A percentile compares a stretch with the other conserved stretches of the same genome.
These are phyloP conservation scores for Heterodera carotae DNA, from an alignment of 1,140 invertebrate species.

Conservation along the genomic window DNA sequence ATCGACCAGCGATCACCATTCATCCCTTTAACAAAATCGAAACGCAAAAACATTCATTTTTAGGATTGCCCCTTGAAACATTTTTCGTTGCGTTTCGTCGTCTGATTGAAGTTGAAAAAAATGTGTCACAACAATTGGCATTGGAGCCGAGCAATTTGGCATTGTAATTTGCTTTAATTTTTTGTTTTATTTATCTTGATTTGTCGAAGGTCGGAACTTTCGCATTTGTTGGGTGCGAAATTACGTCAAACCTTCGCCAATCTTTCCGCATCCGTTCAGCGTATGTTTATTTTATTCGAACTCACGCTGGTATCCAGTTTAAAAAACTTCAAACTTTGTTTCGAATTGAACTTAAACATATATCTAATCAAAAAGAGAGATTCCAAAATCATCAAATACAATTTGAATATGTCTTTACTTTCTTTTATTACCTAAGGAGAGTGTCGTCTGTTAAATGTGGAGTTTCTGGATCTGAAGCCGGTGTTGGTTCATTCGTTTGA, in stretches of 20 bases:
- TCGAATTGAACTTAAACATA: too few relatives aligned
- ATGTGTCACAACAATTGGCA: slow-evolving; percentile 45
- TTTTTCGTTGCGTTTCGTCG: slow-evolving; percentile 23
- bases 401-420: too few relatives aligned
- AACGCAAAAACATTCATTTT: slow-evolving; percentile 18
- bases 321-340: too few relatives aligned
- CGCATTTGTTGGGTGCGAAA: slow-evolving; percentile 45
- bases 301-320: too few relatives aligned
- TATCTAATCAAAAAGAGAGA: too few relatives aligned
- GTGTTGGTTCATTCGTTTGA: slow-evolving; percentile 54
- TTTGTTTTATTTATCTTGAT: not conserved
- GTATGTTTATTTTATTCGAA: slow-evolving; percentile 33
- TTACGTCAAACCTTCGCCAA: slow-evolving; percentile 51
- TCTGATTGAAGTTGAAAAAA: slow-evolving; percentile 44
- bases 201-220: slow-evolving; percentile 52
- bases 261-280: slow-evolving; percentile 53
- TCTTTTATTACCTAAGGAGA: too few relatives aligned
- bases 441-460: slow-evolving; percentile 61
- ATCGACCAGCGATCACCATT: too few relatives aligned
- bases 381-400: too few relatives aligned
- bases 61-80: not conserved
- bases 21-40: not conserved
- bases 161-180: slow-evolving; percentile 37
- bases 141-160: slow-evolving; percentile 57
- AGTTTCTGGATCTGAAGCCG: slow-evolving; percentile 63